Evolutionary conservation across 2,888 invertebrate genomes (phyloP).

Genomic region (Lithophane socia): DNA sequence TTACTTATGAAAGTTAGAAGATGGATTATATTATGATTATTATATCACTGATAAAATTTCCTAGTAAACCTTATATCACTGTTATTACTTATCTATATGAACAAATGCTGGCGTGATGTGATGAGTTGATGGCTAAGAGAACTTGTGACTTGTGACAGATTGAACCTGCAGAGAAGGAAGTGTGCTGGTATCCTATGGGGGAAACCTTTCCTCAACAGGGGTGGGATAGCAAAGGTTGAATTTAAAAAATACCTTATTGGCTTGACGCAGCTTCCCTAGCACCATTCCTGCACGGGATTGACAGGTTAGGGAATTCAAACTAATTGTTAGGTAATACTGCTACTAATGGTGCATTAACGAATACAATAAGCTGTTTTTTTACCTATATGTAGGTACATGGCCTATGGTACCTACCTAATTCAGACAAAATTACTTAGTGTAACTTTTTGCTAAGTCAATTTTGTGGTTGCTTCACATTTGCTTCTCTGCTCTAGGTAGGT

Average conservation of each 20-base stretch:
- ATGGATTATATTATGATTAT: conserved; percentile 46
- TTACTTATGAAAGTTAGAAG: conserved; percentile 49
- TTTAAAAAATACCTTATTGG: no score
- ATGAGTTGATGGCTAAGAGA: background rate
- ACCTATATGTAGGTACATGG: no score
- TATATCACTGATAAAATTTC: conserved; percentile 42
- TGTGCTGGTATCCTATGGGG: no score
- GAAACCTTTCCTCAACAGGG: background rate
- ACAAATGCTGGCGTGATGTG: background rate
- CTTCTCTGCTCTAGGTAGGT: conserved; percentile 30
- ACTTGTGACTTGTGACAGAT: conserved; percentile 1
- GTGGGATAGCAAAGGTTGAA: no score
- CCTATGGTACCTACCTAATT: background rate
- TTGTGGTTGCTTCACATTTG: conserved; percentile 61
- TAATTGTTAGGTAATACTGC: no score
- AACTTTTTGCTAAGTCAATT: conserved; percentile 33
- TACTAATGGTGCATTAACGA: no score
- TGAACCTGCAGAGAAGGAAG: background rate
- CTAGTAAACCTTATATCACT: background rate
- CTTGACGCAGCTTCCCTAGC: no score
- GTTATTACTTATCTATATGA: background rate
- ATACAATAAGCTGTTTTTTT: no score
- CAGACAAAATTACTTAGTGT: background rate
- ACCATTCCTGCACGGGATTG: no score
- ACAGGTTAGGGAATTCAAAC: no score